phyloP scores from a whole-genome alignment of 2,113 vertebrate species.

The Hippocampus mohnikei region DNA sequence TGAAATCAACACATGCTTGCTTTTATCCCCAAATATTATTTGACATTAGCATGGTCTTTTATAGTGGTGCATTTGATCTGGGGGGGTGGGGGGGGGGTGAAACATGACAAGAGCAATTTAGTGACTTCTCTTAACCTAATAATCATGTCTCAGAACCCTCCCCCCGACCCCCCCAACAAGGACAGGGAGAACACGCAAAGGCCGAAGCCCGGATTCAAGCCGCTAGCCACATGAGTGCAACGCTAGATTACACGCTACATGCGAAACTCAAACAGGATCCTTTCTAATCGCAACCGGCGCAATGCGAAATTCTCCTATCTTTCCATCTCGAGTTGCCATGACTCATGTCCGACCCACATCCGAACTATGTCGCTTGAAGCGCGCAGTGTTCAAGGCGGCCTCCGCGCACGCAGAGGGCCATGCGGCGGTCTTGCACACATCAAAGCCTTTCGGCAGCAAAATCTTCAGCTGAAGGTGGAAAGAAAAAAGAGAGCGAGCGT shows the following conservation, averaged over 20 bases:
- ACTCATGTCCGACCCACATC: constrained; percentile 1
- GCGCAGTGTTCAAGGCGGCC: background rate
- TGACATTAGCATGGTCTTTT: too few relatives aligned
- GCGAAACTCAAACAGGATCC: background rate
- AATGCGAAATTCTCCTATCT: background rate
- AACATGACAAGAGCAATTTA: too few relatives aligned
- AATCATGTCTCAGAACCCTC: too few relatives aligned
- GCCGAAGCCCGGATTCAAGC: too few relatives aligned
- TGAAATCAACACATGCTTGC: too few relatives aligned
- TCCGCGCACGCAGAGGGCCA: background rate
- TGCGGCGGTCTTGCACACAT: background rate
- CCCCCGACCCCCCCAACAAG: too few relatives aligned
- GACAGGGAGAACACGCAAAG: too few relatives aligned
- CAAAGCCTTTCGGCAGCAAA: background rate
- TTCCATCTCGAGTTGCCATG: background rate
- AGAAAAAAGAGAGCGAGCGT: background rate
- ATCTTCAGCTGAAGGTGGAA: constrained; percentile 27
- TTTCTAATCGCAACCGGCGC: background rate
- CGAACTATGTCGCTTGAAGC: background rate
- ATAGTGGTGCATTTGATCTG: too few relatives aligned
- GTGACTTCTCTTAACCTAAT: too few relatives aligned
- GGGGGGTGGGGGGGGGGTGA: too few relatives aligned
- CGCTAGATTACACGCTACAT: background rate
- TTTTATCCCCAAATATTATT: too few relatives aligned
- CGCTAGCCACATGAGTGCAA: too few relatives aligned